These are phyloP conservation scores for Halichoerus grypus DNA, from an alignment of 2,113 vertebrate genomes.

Conservation along the genomic window DNA sequence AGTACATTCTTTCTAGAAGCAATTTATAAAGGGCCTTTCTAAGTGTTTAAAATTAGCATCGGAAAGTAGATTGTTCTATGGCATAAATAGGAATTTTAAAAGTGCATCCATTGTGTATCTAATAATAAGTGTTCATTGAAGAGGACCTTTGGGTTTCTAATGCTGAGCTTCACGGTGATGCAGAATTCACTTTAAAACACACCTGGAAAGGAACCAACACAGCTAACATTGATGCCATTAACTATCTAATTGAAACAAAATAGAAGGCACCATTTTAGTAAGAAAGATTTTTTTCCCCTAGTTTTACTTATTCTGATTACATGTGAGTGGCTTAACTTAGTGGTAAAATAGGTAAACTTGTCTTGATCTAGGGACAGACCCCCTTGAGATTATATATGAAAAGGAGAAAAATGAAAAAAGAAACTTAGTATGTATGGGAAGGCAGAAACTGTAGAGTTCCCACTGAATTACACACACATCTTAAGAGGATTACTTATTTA, in stretches of 20 bases:
- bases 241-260: background rate
- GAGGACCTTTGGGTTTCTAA: background rate
- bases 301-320: background rate
- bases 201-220: background rate
- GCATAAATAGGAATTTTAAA: background rate
- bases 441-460: rapidly evolving
- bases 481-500: background rate
- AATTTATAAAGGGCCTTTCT: background rate
- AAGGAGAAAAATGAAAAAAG: background rate
- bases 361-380: too few species aligned
- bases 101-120: too few species aligned
- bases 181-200: background rate
- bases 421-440: background rate
- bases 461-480: rapidly evolving
- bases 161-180: background rate
- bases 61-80: rapidly evolving
- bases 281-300: background rate
- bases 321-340: background rate
- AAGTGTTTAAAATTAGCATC: background rate
- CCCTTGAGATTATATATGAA: background rate
- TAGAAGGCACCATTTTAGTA: background rate
- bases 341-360: background rate
- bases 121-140: background rate
- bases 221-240: background rate
- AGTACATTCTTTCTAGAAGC: background rate